A percentile compares a stretch with the other conserved stretches of the same genome.
Evolutionary conservation across 1,140 invertebrate species (phyloP).

Genomic region (Colletes gigas): DNA sequence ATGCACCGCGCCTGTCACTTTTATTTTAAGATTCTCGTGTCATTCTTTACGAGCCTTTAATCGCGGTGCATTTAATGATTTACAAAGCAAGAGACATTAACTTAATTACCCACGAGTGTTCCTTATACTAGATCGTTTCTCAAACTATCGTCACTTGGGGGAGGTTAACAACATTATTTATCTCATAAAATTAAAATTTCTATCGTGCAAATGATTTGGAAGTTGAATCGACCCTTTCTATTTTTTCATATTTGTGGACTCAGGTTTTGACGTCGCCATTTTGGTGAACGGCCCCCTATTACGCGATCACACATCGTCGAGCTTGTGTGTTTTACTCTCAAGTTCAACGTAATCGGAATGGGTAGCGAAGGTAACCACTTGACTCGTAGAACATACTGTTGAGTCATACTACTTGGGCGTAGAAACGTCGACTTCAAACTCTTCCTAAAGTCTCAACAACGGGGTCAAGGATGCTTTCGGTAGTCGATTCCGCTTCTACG

Average conservation of each 20-base stretch:
- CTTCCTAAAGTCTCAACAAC: not conserved
- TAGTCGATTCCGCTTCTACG: constrained; percentile 3
- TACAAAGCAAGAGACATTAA: not conserved
- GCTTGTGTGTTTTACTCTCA: not conserved
- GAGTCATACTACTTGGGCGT: constrained; percentile 40
- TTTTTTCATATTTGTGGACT: not conserved
- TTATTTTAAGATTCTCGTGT: constrained; percentile 15
- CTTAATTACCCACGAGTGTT: not conserved
- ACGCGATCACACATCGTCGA: constrained; percentile 12
- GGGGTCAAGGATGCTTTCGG: constrained; percentile 25
- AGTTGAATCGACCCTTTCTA: no score
- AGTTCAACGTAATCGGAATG: not conserved
- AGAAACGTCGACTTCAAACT: constrained; percentile 9
- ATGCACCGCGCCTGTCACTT: not conserved
- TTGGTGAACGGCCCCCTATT: not conserved
- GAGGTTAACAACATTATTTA: no score
- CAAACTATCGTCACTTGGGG: not conserved
- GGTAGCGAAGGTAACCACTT: not conserved
- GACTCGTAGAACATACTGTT: constrained; percentile 15
- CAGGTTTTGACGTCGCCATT: not conserved
- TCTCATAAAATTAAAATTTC: no score
- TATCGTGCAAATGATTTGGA: no score
- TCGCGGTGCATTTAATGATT: not conserved
- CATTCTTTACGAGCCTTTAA: not conserved
- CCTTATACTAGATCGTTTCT: not conserved